Evolutionary conservation across 2,888 invertebrate genomes (phyloP), one percentile per base, ranked within the genome.

Genomic region (Herminia tarsipennalis): DNA sequence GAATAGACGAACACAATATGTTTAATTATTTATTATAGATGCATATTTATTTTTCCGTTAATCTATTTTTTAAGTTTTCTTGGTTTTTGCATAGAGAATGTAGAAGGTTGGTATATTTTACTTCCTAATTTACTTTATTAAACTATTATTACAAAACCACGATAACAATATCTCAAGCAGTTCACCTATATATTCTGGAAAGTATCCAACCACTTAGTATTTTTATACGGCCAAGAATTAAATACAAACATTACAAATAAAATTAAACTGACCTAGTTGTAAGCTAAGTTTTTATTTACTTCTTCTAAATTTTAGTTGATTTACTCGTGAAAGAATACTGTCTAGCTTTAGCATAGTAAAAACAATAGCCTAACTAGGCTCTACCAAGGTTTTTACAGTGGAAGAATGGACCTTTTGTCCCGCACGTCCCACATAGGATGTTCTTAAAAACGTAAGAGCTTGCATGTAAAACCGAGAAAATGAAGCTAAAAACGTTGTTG

Each of bases 311-410:
- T 16, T 5, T 42, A 32, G 14, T 29, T 8, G 35, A 33, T 33
- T 52, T 51, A 64, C 45, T 63, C 72, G 73, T 77, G 67, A 78
- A 70, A 49, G 66, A 68, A 56, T 65, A 67, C 73, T 62, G 66
- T 48, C 48, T 51, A 62, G 61, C 65, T 70, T 67, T 70, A 61
- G 67, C 62, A 57, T 57, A 49, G 42, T 52, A 48, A 71, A 72
- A 81, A 88, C 87, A 88, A 88, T 81, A 71, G 73, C 58, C 59
- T 81, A 81, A 81, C 83, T 81, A 83, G 81, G 66, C 79, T 64
- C 72, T 56, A 66, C 70, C 70, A 70, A 76, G 74, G 81, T 82
- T 84, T 85, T 82, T 79, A 63, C 67, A 49, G 64, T 45, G 48
- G 63, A 78, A 82, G 81, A 86, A 86, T 76, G 70, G 70, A 66